Evolutionary conservation across 2,888 invertebrate genomes (phyloP), one percentile per base, ranked within the genome.

Genomic region (Sphaerophoria taeniata): DNA sequence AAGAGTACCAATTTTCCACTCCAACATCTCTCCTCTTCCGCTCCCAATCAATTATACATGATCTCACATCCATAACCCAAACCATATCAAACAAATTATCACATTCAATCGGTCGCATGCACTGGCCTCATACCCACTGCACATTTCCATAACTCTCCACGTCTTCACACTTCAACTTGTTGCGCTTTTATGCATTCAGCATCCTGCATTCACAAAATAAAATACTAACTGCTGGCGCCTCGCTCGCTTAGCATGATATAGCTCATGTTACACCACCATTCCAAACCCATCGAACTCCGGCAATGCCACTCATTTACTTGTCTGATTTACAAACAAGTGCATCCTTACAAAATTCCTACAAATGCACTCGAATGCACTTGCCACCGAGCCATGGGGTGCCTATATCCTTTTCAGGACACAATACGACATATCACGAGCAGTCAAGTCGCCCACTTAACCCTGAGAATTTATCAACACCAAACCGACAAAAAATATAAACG

Each of bases 311-410:
- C 83, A 65, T 31, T 9, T 63, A 58, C 36, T 65, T 24, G 14
- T 39, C 31, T 33, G 11, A 12, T 43, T 16, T n/a, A 63, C 12
- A 75, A 45, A 72, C 65, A 72, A 74, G 69, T 85, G 85, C 85
- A 85, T 81, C 81, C 76, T 81, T 75, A 73, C 58, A 65, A 67
- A 67, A 24, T 61, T 69, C 53, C 75, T 80, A 72, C 85, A 81
- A 81, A 76, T 85, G 85, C 81, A 85, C 85, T 85, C 76, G 60
- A 85, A 81, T 85, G 81, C 85, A 85, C 76, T 81, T 85, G 81
- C 58, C 85, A 51, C 39, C 70, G 69, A 65, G 7, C 75, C 85
- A 60, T 73, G 63, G 80, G 84, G 80, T 58, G 67, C 67, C 75
- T 45, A 16, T 49, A 51, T 49, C 43, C 63, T 75, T 73, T 73